These are phyloP conservation scores for Andrena bicolor DNA, from an alignment of 2,888 invertebrate genomes.

Conservation along the genomic window DNA sequence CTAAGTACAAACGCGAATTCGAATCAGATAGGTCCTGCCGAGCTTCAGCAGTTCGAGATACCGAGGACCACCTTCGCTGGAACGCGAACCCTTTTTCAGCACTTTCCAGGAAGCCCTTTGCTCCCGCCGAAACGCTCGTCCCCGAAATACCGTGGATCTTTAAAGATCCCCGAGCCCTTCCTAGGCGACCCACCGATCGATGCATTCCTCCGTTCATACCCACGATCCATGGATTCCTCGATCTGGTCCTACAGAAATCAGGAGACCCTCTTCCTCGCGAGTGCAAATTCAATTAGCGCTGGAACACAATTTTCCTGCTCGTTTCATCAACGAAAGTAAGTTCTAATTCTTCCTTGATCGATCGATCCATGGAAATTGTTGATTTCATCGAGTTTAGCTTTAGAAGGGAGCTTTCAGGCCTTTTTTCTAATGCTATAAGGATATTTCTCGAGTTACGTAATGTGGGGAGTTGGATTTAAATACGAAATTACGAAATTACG, in stretches of 20 bases:
- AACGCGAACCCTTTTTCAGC: conserved; percentile 62
- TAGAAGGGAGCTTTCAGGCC: no score
- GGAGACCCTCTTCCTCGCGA: background rate
- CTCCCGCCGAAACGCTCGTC: conserved; percentile 67
- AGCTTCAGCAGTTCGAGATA: conserved; percentile 22
- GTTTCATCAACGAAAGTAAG: background rate
- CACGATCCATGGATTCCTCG: conserved; percentile 57
- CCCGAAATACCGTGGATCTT: conserved; percentile 62
- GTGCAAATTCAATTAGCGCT: conserved; percentile 42
- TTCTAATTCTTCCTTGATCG: background rate
- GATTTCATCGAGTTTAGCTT: no score
- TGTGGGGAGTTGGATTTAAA: background rate
- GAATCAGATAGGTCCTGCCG: background rate
- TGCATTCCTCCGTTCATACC: conserved; percentile 64
- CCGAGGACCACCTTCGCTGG: conserved; percentile 62
- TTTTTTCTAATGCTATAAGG: no score
- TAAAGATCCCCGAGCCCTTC: conserved; percentile 60
- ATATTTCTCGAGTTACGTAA: background rate
- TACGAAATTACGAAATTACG: conserved; percentile 13
- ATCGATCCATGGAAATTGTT: background rate
- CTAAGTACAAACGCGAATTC: background rate
- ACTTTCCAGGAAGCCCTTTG: conserved; percentile 76
- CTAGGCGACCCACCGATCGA: conserved; percentile 57
- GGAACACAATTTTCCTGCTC: background rate
- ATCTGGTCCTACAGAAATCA: conserved; percentile 40